Evolutionary conservation across 2,888 invertebrate species (phyloP), one percentile per base, ranked within the genome.

Genomic region (Apamea sordens): DNA sequence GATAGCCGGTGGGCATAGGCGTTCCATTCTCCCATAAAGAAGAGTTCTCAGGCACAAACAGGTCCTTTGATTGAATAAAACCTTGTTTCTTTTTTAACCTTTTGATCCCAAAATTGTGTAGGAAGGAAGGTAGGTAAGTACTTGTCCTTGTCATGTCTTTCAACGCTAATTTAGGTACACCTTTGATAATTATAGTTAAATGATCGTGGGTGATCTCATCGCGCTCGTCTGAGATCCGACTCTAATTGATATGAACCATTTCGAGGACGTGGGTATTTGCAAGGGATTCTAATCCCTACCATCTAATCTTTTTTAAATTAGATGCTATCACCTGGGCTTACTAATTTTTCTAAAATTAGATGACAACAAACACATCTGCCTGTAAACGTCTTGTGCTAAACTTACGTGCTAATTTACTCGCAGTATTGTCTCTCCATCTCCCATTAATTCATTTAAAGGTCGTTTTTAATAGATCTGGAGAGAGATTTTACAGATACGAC

Each of bases 201-300:
- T 83, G 83, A 86, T 89, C 82, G 81, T 85, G 88, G 90, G 91
- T 91, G 93, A 91, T 89, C 89, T 89, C 87, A 87, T 93, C 89
- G 91, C 92, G 93, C 92, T 93, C 93, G 93, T 92, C 91, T 90
- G 88, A 84, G 86, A 84, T 85, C 82, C 75, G 44, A 77, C 50
- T 56, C 77, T 87, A 90, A 88, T 88, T 89, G 83, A 89, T 89
- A 88, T 89, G 80, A 83, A 85, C 85, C 86, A 86, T 85, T 89
- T 82, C 78, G 77, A 83, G 84, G 82, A 87, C 50, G 68, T 74
- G 67, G 59, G 65, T 75, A 75, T 79, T 79, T 63, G 44, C 24
- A 50, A 77, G 53, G 41, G 67, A 63, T 59, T 41, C 3, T 8
- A 59, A 47, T 8, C 6, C n/a, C 21, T n/a, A 21, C 28, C 5